Conservation (phyloP, 2,113 vertebrate species). For the Opisthocomus hoazin region DNA sequence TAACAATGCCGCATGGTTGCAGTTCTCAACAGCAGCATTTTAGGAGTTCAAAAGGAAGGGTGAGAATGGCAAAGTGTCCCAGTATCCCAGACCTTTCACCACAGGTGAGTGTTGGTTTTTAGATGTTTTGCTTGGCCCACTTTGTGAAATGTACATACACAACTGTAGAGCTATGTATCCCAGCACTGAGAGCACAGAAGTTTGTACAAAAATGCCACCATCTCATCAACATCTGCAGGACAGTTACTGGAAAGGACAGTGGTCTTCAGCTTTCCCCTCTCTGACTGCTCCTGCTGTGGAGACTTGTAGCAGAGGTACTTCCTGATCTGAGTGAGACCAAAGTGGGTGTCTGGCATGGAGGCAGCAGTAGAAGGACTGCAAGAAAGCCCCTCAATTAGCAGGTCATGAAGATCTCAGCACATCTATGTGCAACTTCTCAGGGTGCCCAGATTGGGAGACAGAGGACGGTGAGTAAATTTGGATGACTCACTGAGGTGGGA, state of each 20-base stretch:
- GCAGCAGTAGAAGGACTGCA: not conserved
- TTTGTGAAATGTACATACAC: not conserved
- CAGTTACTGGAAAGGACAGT: not conserved
- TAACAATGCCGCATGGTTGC: not conserved
- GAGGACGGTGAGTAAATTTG: not conserved
- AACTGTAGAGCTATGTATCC: not conserved
- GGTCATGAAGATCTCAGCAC: not conserved
- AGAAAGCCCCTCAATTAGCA: not conserved
- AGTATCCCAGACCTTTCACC: not conserved
- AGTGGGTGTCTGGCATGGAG: not conserved
- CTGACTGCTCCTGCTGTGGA: not conserved
- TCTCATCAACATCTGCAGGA: not conserved
- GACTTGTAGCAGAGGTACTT: not conserved
- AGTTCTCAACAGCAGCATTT: not conserved
- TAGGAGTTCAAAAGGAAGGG: not conserved
- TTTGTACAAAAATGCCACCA: not conserved
- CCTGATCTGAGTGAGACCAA: not conserved
- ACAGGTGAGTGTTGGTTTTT: not conserved
- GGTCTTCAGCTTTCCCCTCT: not conserved
- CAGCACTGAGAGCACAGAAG: not conserved
- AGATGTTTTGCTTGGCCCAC: not conserved
- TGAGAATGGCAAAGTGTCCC: not conserved
- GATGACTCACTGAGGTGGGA: slow-evolving; percentile 36
- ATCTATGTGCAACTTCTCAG: not conserved
- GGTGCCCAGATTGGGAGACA: not conserved